A percentile compares a stretch with the other conserved stretches of the same genome.
Evolutionary conservation across 2,797 vertebrate genomes (phyloP).

Genomic region (Sphaeramia orbicularis): DNA sequence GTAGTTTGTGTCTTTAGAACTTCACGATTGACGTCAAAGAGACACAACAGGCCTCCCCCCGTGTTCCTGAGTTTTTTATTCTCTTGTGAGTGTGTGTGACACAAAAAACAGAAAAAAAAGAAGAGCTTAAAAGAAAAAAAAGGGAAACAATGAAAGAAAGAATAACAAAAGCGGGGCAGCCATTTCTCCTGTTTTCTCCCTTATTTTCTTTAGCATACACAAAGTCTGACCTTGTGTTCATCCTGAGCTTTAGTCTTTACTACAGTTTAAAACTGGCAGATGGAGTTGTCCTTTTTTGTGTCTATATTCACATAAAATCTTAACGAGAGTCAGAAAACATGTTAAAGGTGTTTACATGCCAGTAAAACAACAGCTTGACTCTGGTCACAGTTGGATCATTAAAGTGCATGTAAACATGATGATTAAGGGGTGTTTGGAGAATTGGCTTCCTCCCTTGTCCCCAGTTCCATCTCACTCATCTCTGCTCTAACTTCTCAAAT

Average conservation of each 20-base stretch:
- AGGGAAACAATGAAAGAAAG: constrained; percentile 2
- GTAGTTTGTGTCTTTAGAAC: constrained; percentile 23
- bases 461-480: not conserved
- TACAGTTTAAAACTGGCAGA: constrained; percentile 22
- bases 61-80: constrained; percentile 25
- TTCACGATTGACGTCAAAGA: constrained; percentile 35
- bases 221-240: constrained; percentile 8
- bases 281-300: constrained; percentile 8
- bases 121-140: constrained; percentile 38
- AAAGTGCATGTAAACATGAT: constrained; percentile 4
- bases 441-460: not conserved
- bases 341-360: constrained; percentile 55
- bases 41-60: constrained; percentile 14
- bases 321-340: constrained; percentile 51
- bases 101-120: constrained; percentile 30
- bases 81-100: not conserved
- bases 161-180: constrained; percentile 19
- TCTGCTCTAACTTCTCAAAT: not conserved
- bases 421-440: constrained; percentile 19
- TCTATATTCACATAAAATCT: constrained; percentile 50
- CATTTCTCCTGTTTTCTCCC: too few relatives aligned
- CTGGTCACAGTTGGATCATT: constrained; percentile 10
- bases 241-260: constrained; percentile 13
- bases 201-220: not conserved
- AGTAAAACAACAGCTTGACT: constrained; percentile 3